Evolutionary conservation across 2,888 invertebrate species (phyloP), one percentile per base, ranked within the genome.

Genomic region (Apamea anceps): DNA sequence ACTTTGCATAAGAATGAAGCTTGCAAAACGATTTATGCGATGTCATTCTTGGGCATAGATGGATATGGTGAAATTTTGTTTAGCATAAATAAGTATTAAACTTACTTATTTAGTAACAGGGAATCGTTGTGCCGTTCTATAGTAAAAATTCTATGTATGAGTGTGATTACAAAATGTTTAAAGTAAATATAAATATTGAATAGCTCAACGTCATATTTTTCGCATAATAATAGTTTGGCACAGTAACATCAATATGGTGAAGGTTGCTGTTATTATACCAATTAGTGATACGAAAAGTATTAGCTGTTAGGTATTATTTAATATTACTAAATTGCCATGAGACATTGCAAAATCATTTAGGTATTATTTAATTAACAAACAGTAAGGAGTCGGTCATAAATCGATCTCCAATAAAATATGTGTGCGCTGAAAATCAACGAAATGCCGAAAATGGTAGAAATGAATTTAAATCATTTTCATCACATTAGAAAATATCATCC

Each of bases 1-100:
- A 72, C 76, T 86, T 87, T 89, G 89, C 89, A 88, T 87, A 89
- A 86, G 76, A 87, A 87, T 85, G 74, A 81, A 72, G 80, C 83
- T 90, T 90, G 84, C 90, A 89, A 91, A 90, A 90, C 81, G 48
- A 82, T n/a, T 77, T 81, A 84, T 80, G 80, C 86, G 82, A 81
- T 90, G 88, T 88, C 86, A 90, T 89, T 88, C 88, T 85, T 85
- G 85, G 87, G 86, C 87, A 84, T 66, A 81, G 62, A 80, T 80
- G 72, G n/a, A 62, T 54, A 63, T 88, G 74, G 77, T 71, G 82
- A 88, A 86, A 88, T 87, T 75, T n/a, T 67, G 75, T 80, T 77
- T 73, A 70, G 72, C 75, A 79, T 87, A 80, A 79, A 80, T 80
- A 77, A 65, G 65, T 81, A 77, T 42, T 57, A 72, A 75, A 76